Evolutionary conservation across 2,113 vertebrate genomes (phyloP), one percentile per base, ranked within the genome.

Genomic region (Rhabdornis inornatus): DNA sequence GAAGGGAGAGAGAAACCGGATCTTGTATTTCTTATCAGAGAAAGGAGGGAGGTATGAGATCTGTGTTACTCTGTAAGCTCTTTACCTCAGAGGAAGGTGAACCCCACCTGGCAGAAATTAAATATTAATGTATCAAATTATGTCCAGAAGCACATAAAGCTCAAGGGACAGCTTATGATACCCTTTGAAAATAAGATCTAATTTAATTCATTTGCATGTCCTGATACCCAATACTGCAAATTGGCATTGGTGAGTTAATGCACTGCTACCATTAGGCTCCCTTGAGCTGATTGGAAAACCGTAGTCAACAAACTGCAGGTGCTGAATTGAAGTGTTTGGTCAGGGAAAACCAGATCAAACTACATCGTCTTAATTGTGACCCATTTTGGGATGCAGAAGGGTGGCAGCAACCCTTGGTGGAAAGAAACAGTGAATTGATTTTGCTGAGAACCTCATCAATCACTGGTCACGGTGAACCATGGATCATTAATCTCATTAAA

Each of bases 381-480:
- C 89, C 42, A 50, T 61, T 87, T 81, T 72, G 83, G 70, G 65
- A 83, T 89, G 63, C 40, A 53, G 35, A 35, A 63, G 56, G 63
- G 45, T 89, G 59, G 74, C 88, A 92, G 72, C 47, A 89, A 57
- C 44, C 8, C 69, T 68, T 80, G 49, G 56, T 50, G 74, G 80
- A 95, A 78, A 90, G 86, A 90, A 95, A 89, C 63, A 87, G 59
- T 80, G 66, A 85, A 95, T 92, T 93, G 90, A 93, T 97, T 95
- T 95, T 95, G 59, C 59, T n/a, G 77, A 94, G 85, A 94, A 92
- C 80, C 82, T 97, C 93, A 97, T 97, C 90, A 84, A 90, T 95
- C 90, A 70, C 63, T 63, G 66, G 93, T 90, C 63, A 65, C 47
- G 39, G 86, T 89, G 94, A 89, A 77, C 88, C 44, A 65, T 12